Conservation (phyloP, 1,140 invertebrate species). For the Panagrolaimus sp. region DNA sequence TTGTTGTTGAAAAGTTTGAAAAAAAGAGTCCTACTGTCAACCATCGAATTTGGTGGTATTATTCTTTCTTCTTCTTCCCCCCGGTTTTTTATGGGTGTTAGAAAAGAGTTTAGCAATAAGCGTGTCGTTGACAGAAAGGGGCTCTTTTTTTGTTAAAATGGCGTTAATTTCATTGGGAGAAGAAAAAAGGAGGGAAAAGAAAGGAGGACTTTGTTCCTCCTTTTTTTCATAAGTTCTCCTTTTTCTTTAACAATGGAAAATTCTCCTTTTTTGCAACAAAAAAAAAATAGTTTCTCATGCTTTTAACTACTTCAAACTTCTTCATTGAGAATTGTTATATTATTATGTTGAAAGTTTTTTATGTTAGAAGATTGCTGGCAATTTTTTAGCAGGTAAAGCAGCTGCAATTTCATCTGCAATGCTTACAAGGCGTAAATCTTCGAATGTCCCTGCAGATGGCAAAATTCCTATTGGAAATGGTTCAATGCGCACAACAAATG, state of each 20-base stretch:
- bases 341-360: neutral
- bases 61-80: too few species aligned
- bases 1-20: too few species aligned
- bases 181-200: slow-evolving; percentile 2
- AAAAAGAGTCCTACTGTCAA: too few species aligned
- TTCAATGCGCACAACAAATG: slow-evolving; percentile 27
- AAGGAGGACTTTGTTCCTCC: neutral
- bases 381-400: slow-evolving; percentile 42
- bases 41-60: too few species aligned
- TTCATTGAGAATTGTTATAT: slow-evolving; percentile 52
- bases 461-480: slow-evolving; percentile 23
- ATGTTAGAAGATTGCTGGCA: neutral
- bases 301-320: slow-evolving; percentile 1
- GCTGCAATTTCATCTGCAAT: slow-evolving; percentile 47
- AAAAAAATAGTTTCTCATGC: slow-evolving; percentile 17
- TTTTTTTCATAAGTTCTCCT: too few species aligned
- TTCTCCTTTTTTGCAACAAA: slow-evolving; percentile 1
- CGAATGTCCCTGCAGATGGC: slow-evolving; percentile 6
- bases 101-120: neutral
- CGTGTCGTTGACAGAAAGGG: slow-evolving; percentile 15
- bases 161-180: slow-evolving; percentile 18
- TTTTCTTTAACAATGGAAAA: neutral
- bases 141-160: neutral
- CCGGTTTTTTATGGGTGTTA: too few species aligned
- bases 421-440: slow-evolving; percentile 42